A percentile compares a stretch with the other conserved stretches of the same genome.
Evolutionary conservation across 2,888 invertebrate genomes (phyloP).

Genomic region (Xestoiulus laeticollis): DNA sequence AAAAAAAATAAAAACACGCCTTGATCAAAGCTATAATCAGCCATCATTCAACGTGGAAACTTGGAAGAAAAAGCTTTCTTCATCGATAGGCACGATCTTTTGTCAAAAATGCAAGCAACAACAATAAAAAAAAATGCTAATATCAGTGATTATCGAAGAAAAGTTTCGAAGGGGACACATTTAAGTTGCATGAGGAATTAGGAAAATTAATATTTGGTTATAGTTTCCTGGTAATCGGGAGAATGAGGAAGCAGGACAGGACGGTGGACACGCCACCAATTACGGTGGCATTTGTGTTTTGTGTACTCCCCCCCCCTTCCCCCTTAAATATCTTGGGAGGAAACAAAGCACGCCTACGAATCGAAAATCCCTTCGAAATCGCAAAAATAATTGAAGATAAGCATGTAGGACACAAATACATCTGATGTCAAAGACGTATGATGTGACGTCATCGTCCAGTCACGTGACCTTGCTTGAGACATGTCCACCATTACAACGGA

Average conservation of each 20-base stretch:
- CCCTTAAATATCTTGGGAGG: neutral
- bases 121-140: neutral
- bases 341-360: neutral
- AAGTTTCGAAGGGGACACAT: neutral
- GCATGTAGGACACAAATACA: too few species aligned
- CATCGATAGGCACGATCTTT: conserved; percentile 17
- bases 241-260: neutral
- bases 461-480: too few species aligned
- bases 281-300: neutral
- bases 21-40: conserved; percentile 4
- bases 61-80: neutral
- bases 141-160: neutral
- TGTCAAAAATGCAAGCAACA: neutral
- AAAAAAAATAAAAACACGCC: neutral
- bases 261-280: conserved; percentile 29
- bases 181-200: neutral
- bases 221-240: neutral
- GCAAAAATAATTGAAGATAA: neutral
- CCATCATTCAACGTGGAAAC: neutral
- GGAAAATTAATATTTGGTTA: neutral
- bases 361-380: conserved; percentile 26
- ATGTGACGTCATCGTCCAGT: too few species aligned
- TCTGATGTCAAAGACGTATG: too few species aligned
- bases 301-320: neutral
- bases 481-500: too few species aligned